Base-by-base conservation (phyloP, 1,140 invertebrate genomes). In the Bombus fervidus region DNA sequence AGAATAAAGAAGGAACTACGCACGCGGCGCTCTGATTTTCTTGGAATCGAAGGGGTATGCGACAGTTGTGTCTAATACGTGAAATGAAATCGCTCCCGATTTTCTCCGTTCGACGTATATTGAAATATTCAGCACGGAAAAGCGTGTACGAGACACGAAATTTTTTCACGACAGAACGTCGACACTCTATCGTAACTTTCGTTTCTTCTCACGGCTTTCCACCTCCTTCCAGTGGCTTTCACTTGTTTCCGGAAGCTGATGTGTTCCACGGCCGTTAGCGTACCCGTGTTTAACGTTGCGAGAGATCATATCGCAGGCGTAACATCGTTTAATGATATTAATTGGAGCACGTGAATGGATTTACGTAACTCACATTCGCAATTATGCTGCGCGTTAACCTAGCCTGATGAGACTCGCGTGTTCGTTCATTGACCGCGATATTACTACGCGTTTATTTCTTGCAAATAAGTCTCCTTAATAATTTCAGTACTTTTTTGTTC, bases 1-100 rank as follows among this genome's bases (percentile, higher is more conserved):
- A 96, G 98, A 80, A 98, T 98, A 78, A 98, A 98, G 91, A 98
- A 98, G 92, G 98, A 98, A 93, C 95, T 98, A 41, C 96, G 97
- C 18, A 97, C 97, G 90, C 97, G 98, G 90, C 96, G 98, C 15
- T 98, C 98, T 37, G 98, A 98, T 93, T 98, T 98, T 92, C 95
- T 98, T 31, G 98, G 98, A 57, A 97, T 98, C 87, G 97, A 98
- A 91, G 97, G 97, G 82, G 95, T 95, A 93, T 91, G 92, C 71
- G 15, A 81, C 39, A 25, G n/a, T 82, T 28, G 31, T 22, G 31
- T 53, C 13, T n/a, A 71, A 37, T 64, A 10, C 10, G 5, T 34
- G 4, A 3, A 31, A 31, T 57, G 12, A 64, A 76, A 18, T 41
- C 28, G 71, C 31, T 81, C 47, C 4, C 15, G 5, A 25, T 66